Base-by-base conservation (phyloP, 2,888 invertebrate genomes). In the Agrilus mali region DNA sequence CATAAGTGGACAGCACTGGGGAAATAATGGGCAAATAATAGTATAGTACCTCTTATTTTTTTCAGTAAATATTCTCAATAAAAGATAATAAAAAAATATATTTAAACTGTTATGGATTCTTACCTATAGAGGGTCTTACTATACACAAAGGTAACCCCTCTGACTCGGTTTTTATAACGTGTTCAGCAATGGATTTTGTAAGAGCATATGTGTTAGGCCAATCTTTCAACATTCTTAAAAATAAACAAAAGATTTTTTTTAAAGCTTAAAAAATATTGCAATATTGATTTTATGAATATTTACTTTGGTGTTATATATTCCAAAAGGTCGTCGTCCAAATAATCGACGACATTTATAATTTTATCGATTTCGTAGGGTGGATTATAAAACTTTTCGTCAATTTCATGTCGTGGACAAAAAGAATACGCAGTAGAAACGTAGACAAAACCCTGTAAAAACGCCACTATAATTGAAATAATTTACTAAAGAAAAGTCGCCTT, bases 371-470 rank as follows among this genome's bases (percentile, higher is more conserved):
- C 66, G 0, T 71, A 65, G 0, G 73, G 65, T 49, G 73, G 73
- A 0, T 70, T 68, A 61, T 85, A 86, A 54, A 83, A 77, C 43
- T 68, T 65, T 61, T 86, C 86, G 22, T 79, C 78, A 7, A 86
- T 75, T 50, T 73, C 73, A 8, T 64, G 53, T 27, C 69, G 57
- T 52, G 77, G 74, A 46, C 85, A 86, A 64, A 88, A 84, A 2
- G 84, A 80, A 60, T 84, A 88, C 0, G 86, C 87, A 0, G 88
- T 87, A 2, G 86, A 86, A 38, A 87, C 80, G 63, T 88, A 86
- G 53, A 88, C 75, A 27, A 80, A 56, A 1, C 77, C 73, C 81
- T 81, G 66, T 15, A 63, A 34, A 57, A 51, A 6, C 53, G 48
- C 17, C 75, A 39, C 40, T 55, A 83, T 27, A 42, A 46, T 44